Conservation (phyloP, 2,113 vertebrate genomes). For the Pungitius pungitius region DNA sequence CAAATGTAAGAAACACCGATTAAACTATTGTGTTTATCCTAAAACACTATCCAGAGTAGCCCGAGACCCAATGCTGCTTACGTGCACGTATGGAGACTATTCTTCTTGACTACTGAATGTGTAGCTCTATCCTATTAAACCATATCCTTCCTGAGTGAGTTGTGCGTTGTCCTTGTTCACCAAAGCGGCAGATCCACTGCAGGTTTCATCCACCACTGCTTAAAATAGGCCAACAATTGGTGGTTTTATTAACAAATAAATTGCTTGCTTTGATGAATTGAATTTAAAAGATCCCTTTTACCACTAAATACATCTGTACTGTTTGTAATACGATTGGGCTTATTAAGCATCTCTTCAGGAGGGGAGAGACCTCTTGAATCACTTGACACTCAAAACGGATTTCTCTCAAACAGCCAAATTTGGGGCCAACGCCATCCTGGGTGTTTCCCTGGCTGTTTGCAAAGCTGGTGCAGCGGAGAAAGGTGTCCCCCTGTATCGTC, state of each 20-base stretch:
- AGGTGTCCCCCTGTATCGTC: constrained; percentile 92
- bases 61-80: too few relatives aligned
- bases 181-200: not conserved
- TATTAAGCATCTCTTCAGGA: not conserved
- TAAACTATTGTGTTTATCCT: not conserved
- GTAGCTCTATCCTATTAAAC: not conserved
- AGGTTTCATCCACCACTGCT: not conserved
- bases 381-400: not conserved
- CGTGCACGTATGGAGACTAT: too few relatives aligned
- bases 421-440: constrained; percentile 95
- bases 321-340: not conserved
- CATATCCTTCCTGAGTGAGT: not conserved
- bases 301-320: not conserved
- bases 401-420: constrained; percentile 85
- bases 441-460: constrained; percentile 95
- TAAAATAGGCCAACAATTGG: not conserved
- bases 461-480: constrained; percentile 98
- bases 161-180: not conserved
- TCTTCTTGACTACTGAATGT: too few relatives aligned
- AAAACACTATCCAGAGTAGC: not conserved
- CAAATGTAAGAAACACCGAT: constrained; percentile 86
- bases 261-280: not conserved
- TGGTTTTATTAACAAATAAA: not conserved
- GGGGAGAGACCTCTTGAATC: too few relatives aligned
- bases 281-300: not conserved